A percentile compares a stretch with the other conserved stretches of the same genome.
phyloP scores from a whole-genome alignment of 2,113 vertebrate species.

The Callaeas wilsoni region DNA sequence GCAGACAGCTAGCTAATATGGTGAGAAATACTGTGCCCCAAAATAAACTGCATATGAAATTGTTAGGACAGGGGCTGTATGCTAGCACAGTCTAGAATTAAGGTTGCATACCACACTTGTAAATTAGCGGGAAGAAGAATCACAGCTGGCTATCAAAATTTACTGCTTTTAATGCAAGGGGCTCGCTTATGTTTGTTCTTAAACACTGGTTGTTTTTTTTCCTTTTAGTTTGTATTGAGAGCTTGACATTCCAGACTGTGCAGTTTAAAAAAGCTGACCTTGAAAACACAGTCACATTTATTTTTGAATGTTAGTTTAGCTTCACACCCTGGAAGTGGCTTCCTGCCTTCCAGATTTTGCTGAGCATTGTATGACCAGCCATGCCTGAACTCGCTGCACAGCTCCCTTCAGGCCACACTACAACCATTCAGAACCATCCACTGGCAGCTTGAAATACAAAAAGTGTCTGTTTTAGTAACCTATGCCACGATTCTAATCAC shows the following conservation, averaged over 20 bases:
- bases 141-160: background rate
- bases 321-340: conserved; percentile 28
- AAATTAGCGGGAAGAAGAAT: background rate
- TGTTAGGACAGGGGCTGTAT: background rate
- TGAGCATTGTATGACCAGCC: background rate
- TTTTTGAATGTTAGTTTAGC: conserved; percentile 25
- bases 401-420: background rate
- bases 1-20: background rate
- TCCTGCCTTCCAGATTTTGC: conserved; percentile 18
- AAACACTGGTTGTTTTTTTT: background rate
- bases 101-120: background rate
- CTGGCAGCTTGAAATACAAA: background rate
- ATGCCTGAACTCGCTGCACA: background rate
- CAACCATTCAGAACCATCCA: background rate
- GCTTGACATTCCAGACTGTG: background rate
- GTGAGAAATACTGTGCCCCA: background rate
- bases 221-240: background rate
- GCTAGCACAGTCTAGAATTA: background rate
- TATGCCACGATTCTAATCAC: background rate
- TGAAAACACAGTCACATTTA: conserved; percentile 41
- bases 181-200: background rate
- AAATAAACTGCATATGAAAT: background rate
- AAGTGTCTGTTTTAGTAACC: background rate
- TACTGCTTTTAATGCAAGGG: background rate
- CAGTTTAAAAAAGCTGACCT: conserved; percentile 53